phyloP scores from a whole-genome alignment of 2,113 vertebrate species.

The Chionodraco myersi region DNA sequence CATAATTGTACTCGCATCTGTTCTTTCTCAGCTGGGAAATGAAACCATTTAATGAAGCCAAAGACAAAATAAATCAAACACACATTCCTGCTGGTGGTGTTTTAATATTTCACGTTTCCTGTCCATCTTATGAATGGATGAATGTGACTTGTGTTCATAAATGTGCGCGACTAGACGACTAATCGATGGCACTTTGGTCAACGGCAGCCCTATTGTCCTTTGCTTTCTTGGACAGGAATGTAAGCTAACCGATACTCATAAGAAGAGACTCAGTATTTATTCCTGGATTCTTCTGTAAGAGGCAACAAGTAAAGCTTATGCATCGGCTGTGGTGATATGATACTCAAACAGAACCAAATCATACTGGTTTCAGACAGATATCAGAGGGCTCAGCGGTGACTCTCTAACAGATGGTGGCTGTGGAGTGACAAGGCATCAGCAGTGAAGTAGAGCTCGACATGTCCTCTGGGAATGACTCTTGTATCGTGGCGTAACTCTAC shows the following conservation, averaged over 20 bases:
- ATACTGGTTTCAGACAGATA: background rate
- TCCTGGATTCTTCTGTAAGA: background rate
- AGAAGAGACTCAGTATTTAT: background rate
- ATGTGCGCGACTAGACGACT: no score
- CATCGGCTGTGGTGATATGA: background rate
- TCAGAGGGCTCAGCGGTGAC: conserved; percentile 21
- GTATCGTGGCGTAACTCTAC: conserved; percentile 16
- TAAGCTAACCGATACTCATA: background rate
- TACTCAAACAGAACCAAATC: background rate
- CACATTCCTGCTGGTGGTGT: no score
- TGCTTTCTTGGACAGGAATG: background rate
- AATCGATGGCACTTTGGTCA: no score
- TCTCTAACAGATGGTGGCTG: conserved; percentile 38
- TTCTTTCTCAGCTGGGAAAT: no score
- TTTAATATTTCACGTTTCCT: no score
- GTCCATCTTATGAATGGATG: no score
- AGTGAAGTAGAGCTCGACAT: conserved; percentile 35
- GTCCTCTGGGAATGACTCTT: conserved; percentile 45
- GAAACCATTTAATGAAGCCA: no score
- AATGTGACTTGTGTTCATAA: no score
- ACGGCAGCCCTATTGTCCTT: background rate
- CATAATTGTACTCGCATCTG: no score
- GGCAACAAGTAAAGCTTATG: background rate
- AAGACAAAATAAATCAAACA: no score
- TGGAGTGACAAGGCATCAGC: conserved; percentile 51